A percentile compares a stretch with the other conserved stretches of the same genome.
Conservation (phyloP, 2,113 vertebrate species). For the Eublepharis macularius region DNA sequence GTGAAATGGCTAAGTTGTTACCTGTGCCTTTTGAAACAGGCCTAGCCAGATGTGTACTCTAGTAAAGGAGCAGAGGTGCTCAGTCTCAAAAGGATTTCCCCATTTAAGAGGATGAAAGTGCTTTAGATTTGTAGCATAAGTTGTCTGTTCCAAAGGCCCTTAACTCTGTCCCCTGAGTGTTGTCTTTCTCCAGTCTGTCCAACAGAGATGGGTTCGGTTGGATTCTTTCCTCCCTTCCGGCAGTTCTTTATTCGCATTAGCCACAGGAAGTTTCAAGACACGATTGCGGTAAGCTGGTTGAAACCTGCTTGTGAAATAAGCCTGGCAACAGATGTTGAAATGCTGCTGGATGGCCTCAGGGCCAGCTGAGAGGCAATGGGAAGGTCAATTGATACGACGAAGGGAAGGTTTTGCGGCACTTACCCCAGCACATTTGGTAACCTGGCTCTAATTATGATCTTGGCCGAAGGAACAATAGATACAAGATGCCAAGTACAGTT, state of each 20-base stretch:
- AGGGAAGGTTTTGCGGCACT: neutral
- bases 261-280: slow-evolving; percentile 1
- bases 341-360: rapidly evolving
- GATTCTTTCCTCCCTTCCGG: neutral
- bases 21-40: no score
- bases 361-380: neutral
- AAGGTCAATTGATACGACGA: neutral
- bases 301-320: neutral
- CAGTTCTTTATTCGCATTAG: neutral
- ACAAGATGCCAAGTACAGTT: slow-evolving; percentile 4
- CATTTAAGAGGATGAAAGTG: no score
- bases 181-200: neutral
- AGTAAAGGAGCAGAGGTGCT: no score
- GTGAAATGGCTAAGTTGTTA: no score
- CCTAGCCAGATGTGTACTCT: no score
- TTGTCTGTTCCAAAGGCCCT: no score
- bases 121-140: no score
- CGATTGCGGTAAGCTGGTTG: neutral
- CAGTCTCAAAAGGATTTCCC: no score
- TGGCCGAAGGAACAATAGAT: slow-evolving; percentile 32
- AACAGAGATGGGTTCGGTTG: neutral
- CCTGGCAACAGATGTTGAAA: neutral
- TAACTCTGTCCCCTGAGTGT: no score
- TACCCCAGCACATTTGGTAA: slow-evolving; percentile 22
- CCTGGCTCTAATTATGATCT: slow-evolving; percentile 39